phyloP scores from a whole-genome alignment of 1,140 invertebrate genomes.

The Drosophila obscura region DNA sequence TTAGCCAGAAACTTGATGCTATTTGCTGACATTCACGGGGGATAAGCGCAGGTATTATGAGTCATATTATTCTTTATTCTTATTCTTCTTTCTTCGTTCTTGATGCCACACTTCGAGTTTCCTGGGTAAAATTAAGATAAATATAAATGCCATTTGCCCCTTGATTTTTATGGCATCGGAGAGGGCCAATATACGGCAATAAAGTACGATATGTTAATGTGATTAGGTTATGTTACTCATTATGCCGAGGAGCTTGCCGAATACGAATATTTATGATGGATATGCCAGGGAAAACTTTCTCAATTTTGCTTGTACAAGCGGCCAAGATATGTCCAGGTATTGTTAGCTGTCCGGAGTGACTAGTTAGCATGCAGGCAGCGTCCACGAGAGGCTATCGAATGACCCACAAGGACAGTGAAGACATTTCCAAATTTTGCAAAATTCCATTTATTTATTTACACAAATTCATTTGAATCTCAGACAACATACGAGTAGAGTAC shows the following conservation, averaged over 20 bases:
- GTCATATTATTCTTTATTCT: constrained; percentile 13
- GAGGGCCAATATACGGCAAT: not conserved
- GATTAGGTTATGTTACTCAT: constrained; percentile 46
- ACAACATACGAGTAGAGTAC: constrained; percentile 39
- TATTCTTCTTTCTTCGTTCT: not conserved
- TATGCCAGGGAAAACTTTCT: not conserved
- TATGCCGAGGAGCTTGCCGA: constrained; percentile 19
- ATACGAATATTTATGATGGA: not conserved
- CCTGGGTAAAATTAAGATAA: constrained; percentile 48
- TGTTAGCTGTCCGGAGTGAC: not conserved
- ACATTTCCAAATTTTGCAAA: constrained; percentile 62
- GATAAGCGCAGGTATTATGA: constrained; percentile 56
- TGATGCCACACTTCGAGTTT: constrained; percentile 8
- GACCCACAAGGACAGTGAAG: constrained; percentile 17
- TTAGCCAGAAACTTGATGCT: constrained; percentile 64
- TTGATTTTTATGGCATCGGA: constrained; percentile 26
- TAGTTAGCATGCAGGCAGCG: constrained; percentile 24
- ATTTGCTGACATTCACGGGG: constrained; percentile 48
- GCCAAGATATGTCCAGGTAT: constrained; percentile 7
- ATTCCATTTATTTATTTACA: constrained; percentile 77
- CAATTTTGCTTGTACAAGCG: not conserved
- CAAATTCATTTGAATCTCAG: constrained; percentile 56
- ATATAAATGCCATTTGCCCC: constrained; percentile 45
- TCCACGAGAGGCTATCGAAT: constrained; percentile 5
- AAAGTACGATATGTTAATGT: constrained; percentile 58